Percentiles rank a stretch among this genome's conserved stretches.
Conservation (phyloP, 2,797 vertebrate genomes). For the Morelia viridis region DNA sequence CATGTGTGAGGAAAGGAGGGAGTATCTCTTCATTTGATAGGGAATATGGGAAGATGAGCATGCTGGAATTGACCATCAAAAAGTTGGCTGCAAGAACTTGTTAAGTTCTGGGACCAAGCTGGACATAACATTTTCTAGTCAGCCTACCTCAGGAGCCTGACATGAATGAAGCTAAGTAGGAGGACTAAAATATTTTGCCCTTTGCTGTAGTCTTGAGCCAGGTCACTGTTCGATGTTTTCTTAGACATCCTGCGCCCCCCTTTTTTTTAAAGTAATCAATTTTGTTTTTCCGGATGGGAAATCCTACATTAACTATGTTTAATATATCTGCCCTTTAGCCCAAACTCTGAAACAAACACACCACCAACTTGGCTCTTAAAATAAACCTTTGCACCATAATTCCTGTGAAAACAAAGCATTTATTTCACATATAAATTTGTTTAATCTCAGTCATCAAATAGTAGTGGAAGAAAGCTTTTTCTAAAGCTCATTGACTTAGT, state of each 20-base stretch:
- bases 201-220: neutral
- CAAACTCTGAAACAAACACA: neutral
- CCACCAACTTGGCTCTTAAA: neutral
- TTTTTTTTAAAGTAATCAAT: neutral
- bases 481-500: neutral
- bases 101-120: neutral
- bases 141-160: neutral
- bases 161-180: neutral
- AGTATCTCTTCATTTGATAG: neutral
- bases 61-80: neutral
- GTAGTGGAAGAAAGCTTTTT: neutral
- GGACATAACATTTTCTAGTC: neutral
- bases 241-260: neutral
- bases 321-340: neutral
- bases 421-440: neutral
- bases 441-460: neutral
- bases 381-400: neutral
- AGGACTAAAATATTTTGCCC: neutral
- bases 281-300: neutral
- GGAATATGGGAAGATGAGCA: neutral
- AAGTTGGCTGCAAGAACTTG: neutral
- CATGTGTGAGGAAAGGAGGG: neutral
- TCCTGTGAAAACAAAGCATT: neutral
- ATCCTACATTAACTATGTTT: neutral
- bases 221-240: neutral